These are phyloP conservation scores for Druceiella hillmani DNA, from an alignment of 2,888 invertebrate species.

Conservation along the genomic window DNA sequence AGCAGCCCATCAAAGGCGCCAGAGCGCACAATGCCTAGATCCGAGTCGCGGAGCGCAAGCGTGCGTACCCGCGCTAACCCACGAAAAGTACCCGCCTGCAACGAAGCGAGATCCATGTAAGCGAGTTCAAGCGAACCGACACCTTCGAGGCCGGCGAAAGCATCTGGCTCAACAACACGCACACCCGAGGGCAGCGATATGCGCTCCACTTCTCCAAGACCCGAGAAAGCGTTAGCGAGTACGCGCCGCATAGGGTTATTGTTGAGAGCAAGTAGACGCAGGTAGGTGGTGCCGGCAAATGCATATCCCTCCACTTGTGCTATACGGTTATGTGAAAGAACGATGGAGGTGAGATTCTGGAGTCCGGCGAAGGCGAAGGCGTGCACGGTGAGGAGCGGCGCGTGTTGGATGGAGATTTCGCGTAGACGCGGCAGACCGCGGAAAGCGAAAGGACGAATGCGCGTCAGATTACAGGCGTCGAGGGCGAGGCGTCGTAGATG, in stretches of 20 bases:
- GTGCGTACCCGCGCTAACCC: slow-evolving; percentile 71
- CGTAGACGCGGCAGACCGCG: slow-evolving; percentile 72
- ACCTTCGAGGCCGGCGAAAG: slow-evolving; percentile 75
- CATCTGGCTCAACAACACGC: slow-evolving; percentile 65
- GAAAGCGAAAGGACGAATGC: slow-evolving; percentile 80
- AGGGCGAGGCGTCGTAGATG: slow-evolving; percentile 75
- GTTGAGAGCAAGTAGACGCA: slow-evolving; percentile 73
- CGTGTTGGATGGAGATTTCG: slow-evolving; percentile 81
- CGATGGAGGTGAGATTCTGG: slow-evolving; percentile 70
- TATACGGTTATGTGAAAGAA: slow-evolving; percentile 66
- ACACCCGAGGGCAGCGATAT: slow-evolving; percentile 81
- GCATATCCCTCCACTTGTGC: slow-evolving; percentile 69
- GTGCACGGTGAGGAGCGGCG: slow-evolving; percentile 73
- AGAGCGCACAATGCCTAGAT: slow-evolving; percentile 66
- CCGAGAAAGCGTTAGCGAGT: slow-evolving; percentile 77
- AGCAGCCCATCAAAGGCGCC: slow-evolving; percentile 74
- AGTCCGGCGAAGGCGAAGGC: slow-evolving; percentile 81
- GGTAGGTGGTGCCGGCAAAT: slow-evolving; percentile 81
- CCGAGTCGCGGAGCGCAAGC: slow-evolving; percentile 76
- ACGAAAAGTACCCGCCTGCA: slow-evolving; percentile 67
- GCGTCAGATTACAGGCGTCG: slow-evolving; percentile 81
- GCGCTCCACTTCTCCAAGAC: slow-evolving; percentile 75
- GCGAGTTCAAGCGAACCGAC: slow-evolving; percentile 77
- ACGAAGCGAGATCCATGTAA: slow-evolving; percentile 74
- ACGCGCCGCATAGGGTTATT: slow-evolving; percentile 81